Conservation (phyloP, 1,140 invertebrate genomes). For the Trinorchestia longiramus region DNA sequence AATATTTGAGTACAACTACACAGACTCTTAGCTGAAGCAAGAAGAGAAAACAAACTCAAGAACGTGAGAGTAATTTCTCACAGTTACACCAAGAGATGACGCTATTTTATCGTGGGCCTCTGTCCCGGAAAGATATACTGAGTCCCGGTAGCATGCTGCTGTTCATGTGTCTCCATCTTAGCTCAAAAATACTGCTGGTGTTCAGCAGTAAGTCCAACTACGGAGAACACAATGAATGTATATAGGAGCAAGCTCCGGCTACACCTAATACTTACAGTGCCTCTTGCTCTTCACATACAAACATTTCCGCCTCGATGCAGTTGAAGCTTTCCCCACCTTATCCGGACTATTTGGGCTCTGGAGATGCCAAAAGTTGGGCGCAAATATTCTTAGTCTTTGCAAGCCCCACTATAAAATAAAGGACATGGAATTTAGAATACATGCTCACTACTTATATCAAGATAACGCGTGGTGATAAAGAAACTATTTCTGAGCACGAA, state of each 20-base stretch:
- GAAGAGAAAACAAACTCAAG: neutral
- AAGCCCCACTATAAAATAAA: neutral
- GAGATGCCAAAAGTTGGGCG: neutral
- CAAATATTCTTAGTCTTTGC: neutral
- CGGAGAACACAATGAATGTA: neutral
- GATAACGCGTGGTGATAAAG: neutral
- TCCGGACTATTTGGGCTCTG: neutral
- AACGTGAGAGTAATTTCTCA: neutral
- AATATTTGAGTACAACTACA: too few relatives aligned
- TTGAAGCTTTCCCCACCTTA: neutral
- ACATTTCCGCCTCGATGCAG: neutral
- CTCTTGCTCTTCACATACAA: neutral
- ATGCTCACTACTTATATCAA: neutral
- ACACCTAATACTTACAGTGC: neutral
- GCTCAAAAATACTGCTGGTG: neutral
- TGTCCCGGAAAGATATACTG: neutral
- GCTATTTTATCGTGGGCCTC: neutral
- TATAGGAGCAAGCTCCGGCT: neutral
- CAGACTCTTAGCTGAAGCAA: too few relatives aligned
- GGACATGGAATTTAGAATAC: neutral
- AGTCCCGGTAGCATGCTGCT: neutral
- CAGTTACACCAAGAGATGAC: neutral
- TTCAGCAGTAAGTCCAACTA: neutral
- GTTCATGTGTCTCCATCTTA: neutral
- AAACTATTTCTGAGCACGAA: neutral